These are phyloP conservation scores for Monoplex corrugatus DNA, from an alignment of 2,888 invertebrate genomes.

Conservation along the genomic window DNA sequence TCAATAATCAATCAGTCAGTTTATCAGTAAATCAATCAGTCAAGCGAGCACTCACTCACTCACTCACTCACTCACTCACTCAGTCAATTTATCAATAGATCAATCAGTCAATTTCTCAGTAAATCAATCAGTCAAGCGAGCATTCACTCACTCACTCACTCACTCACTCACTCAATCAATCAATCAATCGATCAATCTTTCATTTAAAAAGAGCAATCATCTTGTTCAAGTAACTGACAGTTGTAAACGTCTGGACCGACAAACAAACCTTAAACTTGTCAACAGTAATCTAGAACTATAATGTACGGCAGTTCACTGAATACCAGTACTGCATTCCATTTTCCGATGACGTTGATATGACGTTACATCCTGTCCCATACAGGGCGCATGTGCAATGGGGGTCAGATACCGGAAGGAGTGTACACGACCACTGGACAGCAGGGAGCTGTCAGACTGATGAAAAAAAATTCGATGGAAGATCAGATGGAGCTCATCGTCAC, in stretches of 20 bases:
- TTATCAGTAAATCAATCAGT: no score
- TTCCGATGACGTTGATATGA: no score
- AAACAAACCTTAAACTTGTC: no score
- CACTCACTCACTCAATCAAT: not conserved
- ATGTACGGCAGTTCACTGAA: no score
- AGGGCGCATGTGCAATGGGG: conserved; percentile 52
- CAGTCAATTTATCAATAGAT: not conserved
- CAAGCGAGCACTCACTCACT: not conserved
- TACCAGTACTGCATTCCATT: no score
- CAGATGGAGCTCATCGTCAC: conserved; percentile 60
- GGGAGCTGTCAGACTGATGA: conserved; percentile 48
- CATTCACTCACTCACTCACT: not conserved
- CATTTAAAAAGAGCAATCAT: not conserved
- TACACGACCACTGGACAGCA: conserved; percentile 51
- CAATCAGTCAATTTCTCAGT: not conserved
- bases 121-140: not conserved
- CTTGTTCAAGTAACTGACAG: not conserved
- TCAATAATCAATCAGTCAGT: no score
- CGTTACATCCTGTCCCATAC: not conserved
- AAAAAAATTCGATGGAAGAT: conserved; percentile 51
- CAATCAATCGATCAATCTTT: not conserved
- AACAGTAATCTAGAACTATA: no score
- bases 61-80: not conserved
- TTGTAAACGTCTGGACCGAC: no score
- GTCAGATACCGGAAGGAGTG: conserved; percentile 44